A percentile compares a stretch with the other conserved stretches of the same genome.
phyloP scores from a whole-genome alignment of 2,113 vertebrate species.

The Daphoenositta chrysoptera region DNA sequence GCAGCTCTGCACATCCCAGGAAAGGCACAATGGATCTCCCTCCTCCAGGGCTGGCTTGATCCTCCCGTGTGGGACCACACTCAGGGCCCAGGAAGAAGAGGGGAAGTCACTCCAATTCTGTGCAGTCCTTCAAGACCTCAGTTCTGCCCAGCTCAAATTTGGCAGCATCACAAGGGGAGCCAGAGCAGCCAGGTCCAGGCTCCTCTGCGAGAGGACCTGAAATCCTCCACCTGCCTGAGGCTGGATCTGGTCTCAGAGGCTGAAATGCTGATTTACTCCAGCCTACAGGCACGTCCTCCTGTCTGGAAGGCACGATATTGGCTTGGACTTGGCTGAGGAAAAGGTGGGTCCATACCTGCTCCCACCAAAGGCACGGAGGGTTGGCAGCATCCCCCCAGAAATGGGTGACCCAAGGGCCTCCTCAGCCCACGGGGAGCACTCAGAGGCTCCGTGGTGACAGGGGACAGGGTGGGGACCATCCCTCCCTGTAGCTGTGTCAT shows the following conservation, averaged over 20 bases:
- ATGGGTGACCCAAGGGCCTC: not conserved
- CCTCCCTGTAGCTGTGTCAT: not conserved
- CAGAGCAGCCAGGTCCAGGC: not conserved
- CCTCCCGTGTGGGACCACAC: accelerated
- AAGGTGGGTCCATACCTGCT: not conserved
- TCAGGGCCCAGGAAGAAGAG: not conserved
- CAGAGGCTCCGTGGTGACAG: not conserved
- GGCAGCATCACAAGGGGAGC: not conserved
- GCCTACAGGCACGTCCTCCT: not conserved
- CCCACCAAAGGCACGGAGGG: accelerated
- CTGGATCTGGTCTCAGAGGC: not conserved
- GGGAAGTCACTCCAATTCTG: not conserved
- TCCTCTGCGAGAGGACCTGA: not conserved
- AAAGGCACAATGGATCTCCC: not conserved
- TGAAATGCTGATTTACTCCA: not conserved
- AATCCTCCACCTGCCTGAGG: not conserved
- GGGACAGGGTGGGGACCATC: not conserved
- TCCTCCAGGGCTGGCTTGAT: not conserved
- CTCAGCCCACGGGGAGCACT: not conserved
- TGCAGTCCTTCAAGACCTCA: not conserved
- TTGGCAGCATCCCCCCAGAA: not conserved
- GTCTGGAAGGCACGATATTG: not conserved
- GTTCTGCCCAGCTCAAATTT: not conserved
- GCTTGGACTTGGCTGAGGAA: not conserved
- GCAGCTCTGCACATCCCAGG: not conserved